These are phyloP conservation scores for Calidris pugnax DNA, from an alignment of 2,113 vertebrate genomes.

Conservation along the genomic window DNA sequence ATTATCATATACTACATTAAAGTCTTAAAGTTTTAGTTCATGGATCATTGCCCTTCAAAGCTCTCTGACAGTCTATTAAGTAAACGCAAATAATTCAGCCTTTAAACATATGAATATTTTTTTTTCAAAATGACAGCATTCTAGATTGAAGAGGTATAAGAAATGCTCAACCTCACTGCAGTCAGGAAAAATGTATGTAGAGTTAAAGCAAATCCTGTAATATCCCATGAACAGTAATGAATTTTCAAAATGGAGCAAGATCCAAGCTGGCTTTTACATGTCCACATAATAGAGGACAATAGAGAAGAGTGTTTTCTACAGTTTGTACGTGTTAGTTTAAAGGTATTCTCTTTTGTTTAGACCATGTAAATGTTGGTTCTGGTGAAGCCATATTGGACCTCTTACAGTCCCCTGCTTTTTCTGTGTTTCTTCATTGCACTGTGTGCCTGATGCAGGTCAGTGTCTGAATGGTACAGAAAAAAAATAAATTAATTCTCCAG, in stretches of 20 bases:
- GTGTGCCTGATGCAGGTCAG: not conserved
- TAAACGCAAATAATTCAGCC: not conserved
- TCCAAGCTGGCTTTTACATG: not conserved
- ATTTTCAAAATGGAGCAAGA: not conserved
- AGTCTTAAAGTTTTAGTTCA: constrained; percentile 16
- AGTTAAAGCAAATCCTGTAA: not conserved
- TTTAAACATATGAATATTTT: not conserved
- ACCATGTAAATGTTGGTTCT: not conserved
- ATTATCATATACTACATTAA: not conserved
- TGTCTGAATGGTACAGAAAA: not conserved
- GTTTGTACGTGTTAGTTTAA: not conserved
- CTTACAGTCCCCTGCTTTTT: not conserved
- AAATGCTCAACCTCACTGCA: not conserved
- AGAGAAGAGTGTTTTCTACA: not conserved
- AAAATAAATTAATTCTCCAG: not conserved
- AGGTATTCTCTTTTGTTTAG: not conserved
- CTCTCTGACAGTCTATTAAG: not conserved
- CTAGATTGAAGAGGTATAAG: not conserved
- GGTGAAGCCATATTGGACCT: not conserved
- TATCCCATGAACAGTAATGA: accelerated
- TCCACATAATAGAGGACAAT: not conserved
- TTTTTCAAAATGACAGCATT: not conserved
- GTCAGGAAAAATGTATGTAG: not conserved
- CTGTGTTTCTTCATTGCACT: not conserved
- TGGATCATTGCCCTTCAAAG: constrained; percentile 19